A percentile compares a stretch with the other conserved stretches of the same genome.
phyloP scores from a whole-genome alignment of 2,797 vertebrate genomes.

The Neosalanx taihuensis region DNA sequence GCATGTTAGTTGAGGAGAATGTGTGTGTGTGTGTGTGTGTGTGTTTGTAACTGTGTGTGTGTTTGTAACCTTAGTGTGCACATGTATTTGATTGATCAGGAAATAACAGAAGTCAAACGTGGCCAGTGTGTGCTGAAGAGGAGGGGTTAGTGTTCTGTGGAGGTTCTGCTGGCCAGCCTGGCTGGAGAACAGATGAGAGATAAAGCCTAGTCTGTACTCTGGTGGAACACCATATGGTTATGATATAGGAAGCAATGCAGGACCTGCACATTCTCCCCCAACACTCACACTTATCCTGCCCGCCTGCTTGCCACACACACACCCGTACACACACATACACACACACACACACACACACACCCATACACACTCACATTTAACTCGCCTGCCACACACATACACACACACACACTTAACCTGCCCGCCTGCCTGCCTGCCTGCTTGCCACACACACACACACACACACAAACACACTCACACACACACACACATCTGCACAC shows the following conservation, averaged over 20 bases:
- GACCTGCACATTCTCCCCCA: neutral
- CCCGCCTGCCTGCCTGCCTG: too few relatives aligned
- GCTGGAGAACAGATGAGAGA: neutral
- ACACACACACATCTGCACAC: too few relatives aligned
- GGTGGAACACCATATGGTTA: neutral
- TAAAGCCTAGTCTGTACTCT: neutral
- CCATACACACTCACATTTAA: too few relatives aligned
- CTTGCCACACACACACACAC: too few relatives aligned
- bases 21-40: too few relatives aligned
- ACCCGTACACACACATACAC: neutral
- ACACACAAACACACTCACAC: too few relatives aligned
- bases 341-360: neutral
- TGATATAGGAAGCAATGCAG: slow-evolving; percentile 3
- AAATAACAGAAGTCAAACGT: neutral
- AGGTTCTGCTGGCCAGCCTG: neutral
- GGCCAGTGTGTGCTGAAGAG: neutral
- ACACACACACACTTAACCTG: too few relatives aligned
- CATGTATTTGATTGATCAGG: too few relatives aligned
- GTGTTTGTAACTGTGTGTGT: neutral
- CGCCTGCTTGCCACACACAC: neutral
- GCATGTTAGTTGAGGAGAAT: neutral
- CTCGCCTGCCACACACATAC: too few relatives aligned
- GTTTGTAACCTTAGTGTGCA: too few relatives aligned
- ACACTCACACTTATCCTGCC: slow-evolving; percentile 1
- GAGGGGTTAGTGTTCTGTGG: neutral